phyloP scores from a whole-genome alignment of 1,140 invertebrate genomes.

The Thereuonema tuberculata region DNA sequence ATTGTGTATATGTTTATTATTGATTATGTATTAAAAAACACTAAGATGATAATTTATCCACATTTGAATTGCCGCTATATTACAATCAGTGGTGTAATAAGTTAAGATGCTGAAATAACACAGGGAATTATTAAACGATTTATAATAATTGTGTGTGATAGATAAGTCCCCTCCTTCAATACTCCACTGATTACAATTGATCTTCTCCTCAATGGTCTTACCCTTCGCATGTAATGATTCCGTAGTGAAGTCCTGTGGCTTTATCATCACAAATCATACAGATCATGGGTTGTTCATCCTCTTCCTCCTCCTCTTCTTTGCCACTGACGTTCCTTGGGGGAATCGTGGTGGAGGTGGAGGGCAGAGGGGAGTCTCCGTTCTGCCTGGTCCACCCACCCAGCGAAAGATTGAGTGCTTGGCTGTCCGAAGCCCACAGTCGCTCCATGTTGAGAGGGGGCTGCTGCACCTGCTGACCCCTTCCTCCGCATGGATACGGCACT shows the following conservation, averaged over 20 bases:
- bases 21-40: no score
- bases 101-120: no score
- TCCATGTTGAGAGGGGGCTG: constrained; percentile 71
- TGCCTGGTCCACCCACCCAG: constrained; percentile 34
- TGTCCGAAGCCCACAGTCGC: constrained; percentile 66
- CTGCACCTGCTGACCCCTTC: constrained; percentile 17
- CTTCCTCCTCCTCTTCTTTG: constrained; percentile 40
- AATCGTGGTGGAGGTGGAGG: constrained; percentile 1
- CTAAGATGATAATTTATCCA: no score
- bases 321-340: background rate
- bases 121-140: no score
- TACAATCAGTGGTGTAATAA: no score
- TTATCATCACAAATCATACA: constrained; percentile 98
- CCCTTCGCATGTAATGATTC: constrained; percentile 95
- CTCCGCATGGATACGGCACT: background rate
- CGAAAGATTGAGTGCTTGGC: constrained; percentile 60
- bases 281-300: constrained; percentile 86
- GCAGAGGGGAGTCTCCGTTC: constrained; percentile 35
- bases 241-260: constrained; percentile 92
- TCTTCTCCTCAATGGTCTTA: no score
- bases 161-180: no score
- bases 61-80: no score
- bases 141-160: no score
- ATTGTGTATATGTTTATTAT: no score
- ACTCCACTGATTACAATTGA: no score